Conservation (phyloP, 2,113 vertebrate genomes). For the Ammodramus savannarum region DNA sequence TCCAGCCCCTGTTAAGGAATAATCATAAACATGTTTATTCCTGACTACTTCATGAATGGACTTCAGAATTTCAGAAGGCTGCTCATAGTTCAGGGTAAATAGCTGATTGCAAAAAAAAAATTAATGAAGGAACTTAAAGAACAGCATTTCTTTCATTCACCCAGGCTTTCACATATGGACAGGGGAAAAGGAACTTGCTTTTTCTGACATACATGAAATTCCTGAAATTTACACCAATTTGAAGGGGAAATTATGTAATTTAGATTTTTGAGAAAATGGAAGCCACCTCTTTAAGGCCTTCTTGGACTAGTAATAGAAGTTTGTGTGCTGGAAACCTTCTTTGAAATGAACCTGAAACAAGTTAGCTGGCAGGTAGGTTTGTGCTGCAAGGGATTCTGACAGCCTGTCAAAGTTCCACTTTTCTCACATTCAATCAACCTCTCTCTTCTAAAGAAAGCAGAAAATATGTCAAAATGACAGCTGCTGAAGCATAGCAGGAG, state of each 20-base stretch:
- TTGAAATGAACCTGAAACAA: constrained; percentile 80
- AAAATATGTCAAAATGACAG: constrained; percentile 83
- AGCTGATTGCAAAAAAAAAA: not conserved
- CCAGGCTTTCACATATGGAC: not conserved
- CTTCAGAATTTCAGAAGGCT: not conserved
- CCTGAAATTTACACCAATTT: constrained; percentile 39
- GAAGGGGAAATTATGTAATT: constrained; percentile 58
- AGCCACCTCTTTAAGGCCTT: constrained; percentile 48
- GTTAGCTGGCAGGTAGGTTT: constrained; percentile 80
- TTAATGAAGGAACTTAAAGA: not conserved
- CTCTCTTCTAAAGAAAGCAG: constrained; percentile 79
- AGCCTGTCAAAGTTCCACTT: constrained; percentile 81
- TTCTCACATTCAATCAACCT: constrained; percentile 81
- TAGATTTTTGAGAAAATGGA: constrained; percentile 50
- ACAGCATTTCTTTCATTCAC: not conserved
- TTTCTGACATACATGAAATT: not conserved
- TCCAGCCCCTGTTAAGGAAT: not conserved
- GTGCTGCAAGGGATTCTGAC: constrained; percentile 77
- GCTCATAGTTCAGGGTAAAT: not conserved
- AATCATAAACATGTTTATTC: not conserved
- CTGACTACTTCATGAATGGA: not conserved
- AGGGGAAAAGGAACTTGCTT: not conserved
- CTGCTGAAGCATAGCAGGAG: constrained; percentile 67
- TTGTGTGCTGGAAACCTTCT: constrained; percentile 70
- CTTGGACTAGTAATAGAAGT: constrained; percentile 56